phyloP scores from a whole-genome alignment of 2,797 vertebrate species.

The Heteromormyrus szaboi region DNA sequence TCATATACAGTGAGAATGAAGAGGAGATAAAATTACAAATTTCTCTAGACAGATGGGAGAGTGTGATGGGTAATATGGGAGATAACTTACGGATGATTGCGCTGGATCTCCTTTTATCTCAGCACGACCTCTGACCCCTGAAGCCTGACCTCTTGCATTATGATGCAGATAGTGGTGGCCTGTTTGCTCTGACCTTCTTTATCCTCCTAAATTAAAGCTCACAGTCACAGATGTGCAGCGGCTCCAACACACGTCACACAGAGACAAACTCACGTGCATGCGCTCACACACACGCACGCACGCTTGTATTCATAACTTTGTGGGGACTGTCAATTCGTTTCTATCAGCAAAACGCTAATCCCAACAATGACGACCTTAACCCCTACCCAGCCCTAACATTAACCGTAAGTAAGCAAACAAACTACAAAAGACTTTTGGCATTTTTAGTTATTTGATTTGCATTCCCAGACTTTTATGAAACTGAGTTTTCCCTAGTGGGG shows the following conservation, averaged over 20 bases:
- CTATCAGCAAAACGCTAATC: not conserved
- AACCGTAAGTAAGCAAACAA: not conserved
- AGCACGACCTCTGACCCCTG: not conserved
- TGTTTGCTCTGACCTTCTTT: slow-evolving; percentile 8
- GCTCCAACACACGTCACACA: not conserved
- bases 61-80: not conserved
- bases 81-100: slow-evolving; percentile 12
- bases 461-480: not conserved
- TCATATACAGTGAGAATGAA: not conserved
- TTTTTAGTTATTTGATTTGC: not conserved
- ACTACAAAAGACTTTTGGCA: not conserved
- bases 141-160: not conserved
- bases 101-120: not conserved
- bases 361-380: not conserved
- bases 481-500: not conserved
- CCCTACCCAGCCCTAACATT: not conserved
- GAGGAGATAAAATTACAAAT: not conserved
- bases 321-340: not conserved
- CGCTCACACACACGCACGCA: not conserved
- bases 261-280: not conserved
- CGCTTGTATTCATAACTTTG: not conserved
- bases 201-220: slow-evolving; percentile 12
- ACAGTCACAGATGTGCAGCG: not conserved
- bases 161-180: slow-evolving; percentile 19
- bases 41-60: not conserved